Base-by-base conservation (phyloP, 2,113 vertebrate species). In the Cyanoramphus novaezelandiae region DNA sequence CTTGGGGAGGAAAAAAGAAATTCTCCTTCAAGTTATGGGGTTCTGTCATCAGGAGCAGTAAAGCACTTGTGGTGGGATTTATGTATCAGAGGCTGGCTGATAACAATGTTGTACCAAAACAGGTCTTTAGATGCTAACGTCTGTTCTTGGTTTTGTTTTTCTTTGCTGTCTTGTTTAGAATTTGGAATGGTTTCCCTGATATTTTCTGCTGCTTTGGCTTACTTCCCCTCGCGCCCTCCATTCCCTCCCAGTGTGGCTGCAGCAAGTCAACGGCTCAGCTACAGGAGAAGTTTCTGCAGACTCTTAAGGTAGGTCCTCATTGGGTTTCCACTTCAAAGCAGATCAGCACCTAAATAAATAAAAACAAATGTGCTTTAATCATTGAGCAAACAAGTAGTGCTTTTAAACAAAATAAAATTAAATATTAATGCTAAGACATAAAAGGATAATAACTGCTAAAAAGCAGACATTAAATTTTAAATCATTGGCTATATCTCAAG, bases 181-280 rank as follows among this genome's bases (percentile, higher is more conserved):
- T 97, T 99, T 97, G 98, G 98, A 91, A 97, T 97, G 81, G 98
- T 99, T 44, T 98, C 98, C 25, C 91, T 99, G 96, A 98, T 99
- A 37, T 99, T 99, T 95, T 97, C 96, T 1, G 98, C 98, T 11
- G 98, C 99, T 1, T 88, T 99, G 76, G 97, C 98, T 64, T 99
- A 99, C 87, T 99, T 99, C 97, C 99, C 99, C 27, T 98, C 99
- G 0, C 98, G 99, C 11, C 99, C 99, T 39, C 99, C 99, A 0
- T 94, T 99, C 67, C 99, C 99, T 71, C 99, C 99, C 86, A 99
- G 99, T 2, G 99, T 99, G 81, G 99, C 99, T 39, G 99, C 99
- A 7, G 99, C 99, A 3, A 99, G 99, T 96, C 99, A 99, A 86
- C 98, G 99, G 31, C 98, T 99, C 80, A 99, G 99, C 93, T 99